Evolutionary conservation across 2,888 invertebrate genomes (phyloP), one percentile per base, ranked within the genome.

Genomic region (Ellobium chinense): DNA sequence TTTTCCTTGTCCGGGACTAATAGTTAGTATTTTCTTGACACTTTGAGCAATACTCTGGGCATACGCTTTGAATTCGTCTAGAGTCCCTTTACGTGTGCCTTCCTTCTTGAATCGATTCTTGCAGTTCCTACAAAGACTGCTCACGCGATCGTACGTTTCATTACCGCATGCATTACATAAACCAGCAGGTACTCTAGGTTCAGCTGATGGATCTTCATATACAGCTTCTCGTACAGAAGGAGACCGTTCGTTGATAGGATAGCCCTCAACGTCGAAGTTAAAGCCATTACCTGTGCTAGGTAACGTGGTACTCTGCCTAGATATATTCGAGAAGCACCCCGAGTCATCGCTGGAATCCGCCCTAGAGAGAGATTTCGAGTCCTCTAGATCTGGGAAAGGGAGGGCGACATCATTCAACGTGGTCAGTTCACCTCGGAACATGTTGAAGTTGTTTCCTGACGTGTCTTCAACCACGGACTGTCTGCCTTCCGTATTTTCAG

Each of bases 41-140:
- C 70, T 70, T 1, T 46, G 39, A 7, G 78, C 78, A 37, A 78
- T n/a, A 21, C 62, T 68, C 24, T 78, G 60, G 1, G 78, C 78
- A 27, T 78, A 78, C 18, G 69, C 60, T 70, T 46, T 78, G 27
- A 78, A 39, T 18, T 78, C 78, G 9, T 62, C 63, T 14, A 78
- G 39, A 2, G 70, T 69, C 7, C 78, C 63, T n/a, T 1, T 56
- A 14, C n/a, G 60, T 9, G 0, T 39, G 29, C 18, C 34, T 7
- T 60, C 62, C n/a, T 29, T 27, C 34, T 39, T 54, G 37, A 9
- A 39, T 29, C 46, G 37, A 5, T 27, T 5, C 24, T n/a, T 27
- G 37, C 78, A 62, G 39, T 70, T 60, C 14, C 46, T 70, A n/a
- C 62, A 70, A 18, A 62, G 9, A 14, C n/a, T 31, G 29, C 24